Conservation (phyloP, 2,888 invertebrate genomes). For the Andrena trimmerana region DNA sequence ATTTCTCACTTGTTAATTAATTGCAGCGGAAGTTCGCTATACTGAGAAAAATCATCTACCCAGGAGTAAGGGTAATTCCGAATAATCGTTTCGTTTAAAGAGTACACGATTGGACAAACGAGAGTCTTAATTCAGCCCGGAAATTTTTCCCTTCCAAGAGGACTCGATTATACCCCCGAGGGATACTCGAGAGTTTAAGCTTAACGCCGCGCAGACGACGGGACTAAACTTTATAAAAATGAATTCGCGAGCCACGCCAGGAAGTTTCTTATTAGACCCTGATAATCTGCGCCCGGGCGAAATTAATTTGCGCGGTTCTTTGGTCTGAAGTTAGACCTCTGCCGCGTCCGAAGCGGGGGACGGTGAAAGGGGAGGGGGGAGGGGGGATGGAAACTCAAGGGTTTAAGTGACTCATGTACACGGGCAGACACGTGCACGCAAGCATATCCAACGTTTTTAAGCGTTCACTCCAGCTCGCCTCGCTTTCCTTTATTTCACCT, state of each 20-base stretch:
- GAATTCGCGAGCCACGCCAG: constrained; percentile 1
- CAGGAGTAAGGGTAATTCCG: background rate
- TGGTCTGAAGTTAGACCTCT: constrained; percentile 13
- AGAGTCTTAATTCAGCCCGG: background rate
- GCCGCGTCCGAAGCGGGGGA: background rate
- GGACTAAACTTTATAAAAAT: constrained; percentile 30
- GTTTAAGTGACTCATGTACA: constrained; percentile 10
- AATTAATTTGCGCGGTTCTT: constrained; percentile 36
- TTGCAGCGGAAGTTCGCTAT: background rate
- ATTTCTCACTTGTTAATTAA: background rate
- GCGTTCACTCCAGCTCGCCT: constrained; percentile 43
- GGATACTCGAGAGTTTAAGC: background rate
- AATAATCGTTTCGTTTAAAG: constrained; percentile 3
- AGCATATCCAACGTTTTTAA: constrained; percentile 41
- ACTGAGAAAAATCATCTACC: background rate
- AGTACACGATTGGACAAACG: background rate
- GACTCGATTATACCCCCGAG: background rate
- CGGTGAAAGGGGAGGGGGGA: background rate
- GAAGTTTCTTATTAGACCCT: constrained; percentile 28
- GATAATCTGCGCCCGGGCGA: constrained; percentile 8
- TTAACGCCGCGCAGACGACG: background rate
- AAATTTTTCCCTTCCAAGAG: background rate
- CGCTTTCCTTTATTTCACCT: constrained; percentile 53
- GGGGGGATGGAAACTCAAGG: background rate
- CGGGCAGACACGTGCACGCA: background rate